phyloP scores from a whole-genome alignment of 2,113 vertebrate genomes.

The Gulo gulo region DNA sequence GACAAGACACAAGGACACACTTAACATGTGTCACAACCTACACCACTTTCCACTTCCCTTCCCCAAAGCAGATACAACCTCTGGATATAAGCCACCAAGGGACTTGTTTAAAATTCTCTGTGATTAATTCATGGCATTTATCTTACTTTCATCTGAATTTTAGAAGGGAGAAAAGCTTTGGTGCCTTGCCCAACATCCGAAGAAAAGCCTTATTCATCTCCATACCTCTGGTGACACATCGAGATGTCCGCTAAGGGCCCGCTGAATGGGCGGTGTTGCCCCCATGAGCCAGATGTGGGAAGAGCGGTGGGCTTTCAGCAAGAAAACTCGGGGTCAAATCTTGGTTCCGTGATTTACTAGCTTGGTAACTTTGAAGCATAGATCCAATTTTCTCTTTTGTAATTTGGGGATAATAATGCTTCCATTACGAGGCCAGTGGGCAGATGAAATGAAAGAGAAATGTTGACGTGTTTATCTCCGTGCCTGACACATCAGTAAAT shows the following conservation, averaged over 20 bases:
- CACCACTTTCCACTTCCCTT: neutral
- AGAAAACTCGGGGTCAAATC: conserved; percentile 16
- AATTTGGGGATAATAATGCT: conserved; percentile 63
- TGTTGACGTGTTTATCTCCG: conserved; percentile 37
- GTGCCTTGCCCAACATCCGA: conserved; percentile 8
- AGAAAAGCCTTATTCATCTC: conserved; percentile 20
- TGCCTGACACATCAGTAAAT: conserved; percentile 41
- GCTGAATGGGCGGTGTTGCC: neutral
- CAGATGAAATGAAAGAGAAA: conserved; percentile 49
- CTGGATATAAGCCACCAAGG: conserved; percentile 54
- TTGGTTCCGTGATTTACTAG: neutral
- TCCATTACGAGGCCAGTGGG: conserved; percentile 25
- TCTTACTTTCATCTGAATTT: conserved; percentile 65
- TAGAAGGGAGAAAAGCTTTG: conserved; percentile 19
- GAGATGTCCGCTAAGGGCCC: fast-evolving
- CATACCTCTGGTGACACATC: neutral
- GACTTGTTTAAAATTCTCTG: conserved; percentile 70
- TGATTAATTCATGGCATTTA: conserved; percentile 69
- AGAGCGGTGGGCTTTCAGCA: neutral
- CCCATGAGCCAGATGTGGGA: neutral
- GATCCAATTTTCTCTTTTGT: conserved; percentile 58
- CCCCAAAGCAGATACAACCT: conserved; percentile 61
- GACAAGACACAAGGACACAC: conserved; percentile 22
- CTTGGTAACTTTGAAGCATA: conserved; percentile 23
- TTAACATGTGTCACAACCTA: neutral